These are phyloP conservation scores for Phymastichus coffea DNA, from an alignment of 1,140 invertebrate species.

Conservation along the genomic window DNA sequence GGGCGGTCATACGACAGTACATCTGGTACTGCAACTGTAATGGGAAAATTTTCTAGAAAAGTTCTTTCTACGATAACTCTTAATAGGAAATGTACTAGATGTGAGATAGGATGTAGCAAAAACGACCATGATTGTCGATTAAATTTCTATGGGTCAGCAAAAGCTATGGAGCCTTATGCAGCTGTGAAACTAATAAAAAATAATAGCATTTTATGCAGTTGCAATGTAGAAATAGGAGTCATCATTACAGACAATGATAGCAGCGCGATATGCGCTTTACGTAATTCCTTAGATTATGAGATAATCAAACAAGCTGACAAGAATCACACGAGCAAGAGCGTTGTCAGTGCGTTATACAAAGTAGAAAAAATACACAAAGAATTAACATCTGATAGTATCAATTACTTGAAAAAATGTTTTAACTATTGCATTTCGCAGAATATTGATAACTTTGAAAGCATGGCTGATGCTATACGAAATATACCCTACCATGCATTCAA, in stretches of 20 bases:
- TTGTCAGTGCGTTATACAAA: constrained; percentile 26
- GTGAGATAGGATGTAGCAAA: constrained; percentile 14
- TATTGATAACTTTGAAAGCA: constrained; percentile 12
- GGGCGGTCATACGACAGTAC: constrained; percentile 32
- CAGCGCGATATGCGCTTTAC: constrained; percentile 24
- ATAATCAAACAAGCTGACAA: constrained; percentile 32
- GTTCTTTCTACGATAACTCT: constrained; percentile 24
- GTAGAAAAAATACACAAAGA: constrained; percentile 22
- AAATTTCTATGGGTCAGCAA: too few species aligned
- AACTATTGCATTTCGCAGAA: constrained; percentile 31
- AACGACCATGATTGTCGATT: constrained; percentile 20
- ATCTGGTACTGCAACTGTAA: constrained; percentile 27
- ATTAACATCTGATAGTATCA: constrained; percentile 19
- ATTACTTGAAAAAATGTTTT: too few species aligned
- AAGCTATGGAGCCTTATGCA: too few species aligned
- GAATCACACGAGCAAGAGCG: too few species aligned
- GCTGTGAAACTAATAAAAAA: constrained; percentile 15
- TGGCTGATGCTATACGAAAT: constrained; percentile 29
- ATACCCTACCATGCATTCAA: constrained; percentile 29
- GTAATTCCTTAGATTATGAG: constrained; percentile 10
- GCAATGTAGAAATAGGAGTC: too few species aligned
- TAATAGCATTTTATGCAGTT: constrained; percentile 26
- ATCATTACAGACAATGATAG: constrained; percentile 30
- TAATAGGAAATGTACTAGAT: constrained; percentile 30
- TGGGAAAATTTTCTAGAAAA: constrained; percentile 30